These are phyloP conservation scores for Dendrolimus kikuchii DNA, from an alignment of 1,140 invertebrate species.

Conservation along the genomic window DNA sequence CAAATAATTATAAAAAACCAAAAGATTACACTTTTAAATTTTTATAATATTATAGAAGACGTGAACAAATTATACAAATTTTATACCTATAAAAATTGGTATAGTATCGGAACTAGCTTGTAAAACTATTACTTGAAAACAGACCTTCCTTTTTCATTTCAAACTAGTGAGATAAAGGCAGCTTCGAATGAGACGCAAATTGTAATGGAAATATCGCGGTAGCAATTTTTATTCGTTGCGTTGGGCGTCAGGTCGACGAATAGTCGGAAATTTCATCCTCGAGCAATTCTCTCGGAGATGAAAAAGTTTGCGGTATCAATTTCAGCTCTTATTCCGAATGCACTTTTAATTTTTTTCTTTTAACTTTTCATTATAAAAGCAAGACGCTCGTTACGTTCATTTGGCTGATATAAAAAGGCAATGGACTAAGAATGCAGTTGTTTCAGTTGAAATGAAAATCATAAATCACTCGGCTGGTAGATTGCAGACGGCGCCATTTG, in stretches of 20 bases:
- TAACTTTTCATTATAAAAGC: conserved; percentile 42
- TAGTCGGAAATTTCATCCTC: conserved; percentile 19
- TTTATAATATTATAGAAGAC: too few species aligned
- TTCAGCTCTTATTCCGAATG: conserved; percentile 39
- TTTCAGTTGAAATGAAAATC: conserved; percentile 53
- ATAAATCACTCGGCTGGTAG: conserved; percentile 51
- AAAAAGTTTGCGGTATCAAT: conserved; percentile 52
- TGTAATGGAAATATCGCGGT: conserved; percentile 19
- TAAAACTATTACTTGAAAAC: conserved; percentile 3
- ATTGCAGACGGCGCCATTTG: conserved; percentile 46
- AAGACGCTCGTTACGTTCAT: conserved; percentile 50
- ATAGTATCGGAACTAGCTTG: background rate
- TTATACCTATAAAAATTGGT: background rate
- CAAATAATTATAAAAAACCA: too few species aligned
- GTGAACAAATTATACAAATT: too few species aligned
- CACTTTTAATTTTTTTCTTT: conserved; percentile 39
- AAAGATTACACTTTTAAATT: too few species aligned
- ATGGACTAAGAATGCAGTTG: conserved; percentile 32
- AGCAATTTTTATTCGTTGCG: conserved; percentile 23
- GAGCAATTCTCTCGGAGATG: conserved; percentile 27
- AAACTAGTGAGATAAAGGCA: conserved; percentile 16
- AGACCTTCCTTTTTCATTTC: conserved; percentile 12
- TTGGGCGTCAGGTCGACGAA: conserved; percentile 12
- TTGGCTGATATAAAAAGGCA: conserved; percentile 35
- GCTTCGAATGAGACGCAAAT: conserved; percentile 18